Percentiles rank a stretch among this genome's conserved stretches.
Evolutionary conservation across 2,888 invertebrate genomes (phyloP).

Genomic region (Villa cingulata): DNA sequence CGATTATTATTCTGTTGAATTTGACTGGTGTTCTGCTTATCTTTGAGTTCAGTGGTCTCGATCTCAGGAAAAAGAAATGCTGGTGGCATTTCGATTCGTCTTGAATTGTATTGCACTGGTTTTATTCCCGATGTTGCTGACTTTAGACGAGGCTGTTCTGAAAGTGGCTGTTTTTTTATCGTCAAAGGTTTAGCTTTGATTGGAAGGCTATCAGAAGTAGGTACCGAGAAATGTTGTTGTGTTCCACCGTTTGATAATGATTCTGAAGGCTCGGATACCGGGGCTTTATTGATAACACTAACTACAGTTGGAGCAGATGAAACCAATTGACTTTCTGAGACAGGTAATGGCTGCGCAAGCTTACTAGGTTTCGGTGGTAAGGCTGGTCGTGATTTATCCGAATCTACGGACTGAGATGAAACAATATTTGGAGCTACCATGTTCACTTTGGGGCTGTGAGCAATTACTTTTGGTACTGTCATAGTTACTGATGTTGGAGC

Average conservation of each 20-base stretch:
- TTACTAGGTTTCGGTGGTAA: constrained; percentile 68
- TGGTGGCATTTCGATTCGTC: constrained; percentile 71
- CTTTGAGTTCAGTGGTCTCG: constrained; percentile 44
- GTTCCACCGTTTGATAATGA: not conserved
- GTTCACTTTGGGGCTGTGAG: constrained; percentile 37
- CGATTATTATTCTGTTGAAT: not conserved
- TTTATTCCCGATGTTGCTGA: constrained; percentile 41
- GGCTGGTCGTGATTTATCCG: constrained; percentile 56
- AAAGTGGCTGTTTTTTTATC: constrained; percentile 67
- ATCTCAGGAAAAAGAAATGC: constrained; percentile 67
- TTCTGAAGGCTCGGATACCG: constrained; percentile 15
- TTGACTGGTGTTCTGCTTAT: constrained; percentile 33
- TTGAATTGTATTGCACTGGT: constrained; percentile 51
- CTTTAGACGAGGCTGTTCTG: constrained; percentile 65
- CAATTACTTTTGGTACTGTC: constrained; percentile 32
- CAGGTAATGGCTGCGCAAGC: constrained; percentile 6
- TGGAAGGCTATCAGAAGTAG: constrained; percentile 37
- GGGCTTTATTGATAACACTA: constrained; percentile 20
- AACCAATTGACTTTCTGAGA: not conserved
- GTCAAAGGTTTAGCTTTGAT: constrained; percentile 76
- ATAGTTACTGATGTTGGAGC: constrained; percentile 56
- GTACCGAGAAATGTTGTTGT: constrained; percentile 14
- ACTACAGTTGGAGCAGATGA: constrained; percentile 17
- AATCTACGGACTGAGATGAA: constrained; percentile 28
- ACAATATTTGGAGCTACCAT: constrained; percentile 35